Conservation (phyloP, 2,797 vertebrate genomes). For the Masticophis lateralis region DNA sequence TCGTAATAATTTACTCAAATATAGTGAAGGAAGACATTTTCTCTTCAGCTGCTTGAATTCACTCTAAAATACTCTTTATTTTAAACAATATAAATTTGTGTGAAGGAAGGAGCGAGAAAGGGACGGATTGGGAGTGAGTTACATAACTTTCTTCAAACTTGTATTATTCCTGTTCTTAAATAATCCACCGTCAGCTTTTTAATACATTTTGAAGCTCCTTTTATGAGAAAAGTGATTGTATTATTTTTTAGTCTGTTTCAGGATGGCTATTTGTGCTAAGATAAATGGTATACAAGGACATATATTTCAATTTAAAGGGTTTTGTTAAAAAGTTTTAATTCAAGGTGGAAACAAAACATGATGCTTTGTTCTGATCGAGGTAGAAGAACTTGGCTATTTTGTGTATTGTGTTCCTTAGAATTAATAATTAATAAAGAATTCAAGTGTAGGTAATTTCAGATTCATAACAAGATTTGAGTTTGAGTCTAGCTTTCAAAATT, state of each 20-base stretch:
- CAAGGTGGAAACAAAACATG: not conserved
- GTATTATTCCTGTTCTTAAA: not conserved
- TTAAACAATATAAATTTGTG: not conserved
- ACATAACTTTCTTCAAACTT: not conserved
- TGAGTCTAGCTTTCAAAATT: not conserved
- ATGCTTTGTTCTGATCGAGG: not conserved
- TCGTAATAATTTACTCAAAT: not conserved
- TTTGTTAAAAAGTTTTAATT: not conserved
- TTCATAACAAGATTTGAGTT: not conserved
- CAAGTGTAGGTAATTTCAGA: not conserved
- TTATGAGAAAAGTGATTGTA: not conserved
- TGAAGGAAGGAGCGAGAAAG: not conserved
- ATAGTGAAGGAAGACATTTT: not conserved
- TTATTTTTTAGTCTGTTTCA: not conserved
- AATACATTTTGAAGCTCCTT: not conserved
- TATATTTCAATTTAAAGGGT: not conserved
- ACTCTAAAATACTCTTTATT: not conserved
- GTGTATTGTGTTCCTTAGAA: not conserved
- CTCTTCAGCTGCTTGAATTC: not conserved
- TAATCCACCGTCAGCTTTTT: not conserved
- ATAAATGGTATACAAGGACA: not conserved
- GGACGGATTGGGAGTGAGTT: not conserved
- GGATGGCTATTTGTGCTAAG: not conserved
- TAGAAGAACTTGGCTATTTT: not conserved
- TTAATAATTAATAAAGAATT: not conserved